Conservation (phyloP, 2,888 invertebrate genomes). For the Heliothis peltigera region DNA sequence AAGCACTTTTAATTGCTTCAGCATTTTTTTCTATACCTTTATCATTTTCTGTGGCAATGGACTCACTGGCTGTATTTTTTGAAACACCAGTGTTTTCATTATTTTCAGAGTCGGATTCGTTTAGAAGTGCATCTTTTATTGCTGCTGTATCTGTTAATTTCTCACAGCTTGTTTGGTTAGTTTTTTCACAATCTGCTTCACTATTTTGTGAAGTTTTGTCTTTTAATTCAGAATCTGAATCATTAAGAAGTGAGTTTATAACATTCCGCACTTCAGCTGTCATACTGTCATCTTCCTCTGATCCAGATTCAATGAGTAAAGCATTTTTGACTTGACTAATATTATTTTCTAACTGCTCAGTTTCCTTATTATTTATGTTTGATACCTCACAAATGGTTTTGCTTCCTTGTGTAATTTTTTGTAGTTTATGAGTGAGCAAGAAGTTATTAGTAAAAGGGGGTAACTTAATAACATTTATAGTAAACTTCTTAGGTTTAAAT, state of each 20-base stretch:
- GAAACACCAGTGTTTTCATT: constrained; percentile 9
- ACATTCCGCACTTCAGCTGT: constrained; percentile 34
- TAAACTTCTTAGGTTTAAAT: constrained; percentile 77
- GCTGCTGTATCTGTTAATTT: constrained; percentile 25
- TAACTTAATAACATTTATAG: constrained; percentile 70
- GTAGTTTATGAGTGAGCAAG: constrained; percentile 70
- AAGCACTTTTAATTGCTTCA: constrained; percentile 52
- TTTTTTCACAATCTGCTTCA: constrained; percentile 5
- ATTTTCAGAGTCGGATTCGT: constrained; percentile 49
- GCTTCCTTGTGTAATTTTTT: constrained; percentile 70
- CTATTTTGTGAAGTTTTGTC: constrained; percentile 7
- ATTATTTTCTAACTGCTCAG: constrained; percentile 30
- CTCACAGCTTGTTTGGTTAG: constrained; percentile 6
- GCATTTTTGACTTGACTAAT: constrained; percentile 64
- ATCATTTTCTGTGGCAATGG: constrained; percentile 4
- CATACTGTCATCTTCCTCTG: constrained; percentile 48
- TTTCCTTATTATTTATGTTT: constrained; percentile 25
- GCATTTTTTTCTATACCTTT: constrained; percentile 14
- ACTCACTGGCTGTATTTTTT: not conserved
- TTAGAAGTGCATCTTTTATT: constrained; percentile 42
- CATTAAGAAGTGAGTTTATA: constrained; percentile 57
- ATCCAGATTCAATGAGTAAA: constrained; percentile 67
- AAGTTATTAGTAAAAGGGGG: constrained; percentile 71
- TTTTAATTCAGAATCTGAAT: constrained; percentile 51
- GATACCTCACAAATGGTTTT: constrained; percentile 67